These are phyloP conservation scores for Schizotus pectinicornis DNA, from an alignment of 2,888 invertebrate genomes.

Conservation along the genomic window DNA sequence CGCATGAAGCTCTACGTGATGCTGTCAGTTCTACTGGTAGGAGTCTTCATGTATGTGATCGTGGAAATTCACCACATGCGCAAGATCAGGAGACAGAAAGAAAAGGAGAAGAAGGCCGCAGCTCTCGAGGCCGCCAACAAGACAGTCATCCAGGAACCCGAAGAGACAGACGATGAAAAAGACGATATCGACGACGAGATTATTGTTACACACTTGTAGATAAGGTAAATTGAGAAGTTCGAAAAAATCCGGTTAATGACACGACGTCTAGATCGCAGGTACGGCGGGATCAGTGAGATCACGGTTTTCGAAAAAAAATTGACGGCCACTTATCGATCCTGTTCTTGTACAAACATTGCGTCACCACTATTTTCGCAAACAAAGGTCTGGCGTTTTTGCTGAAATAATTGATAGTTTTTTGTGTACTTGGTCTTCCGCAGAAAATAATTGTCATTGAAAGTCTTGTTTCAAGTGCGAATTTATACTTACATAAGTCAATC, in stretches of 20 bases:
- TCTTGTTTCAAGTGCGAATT: no score
- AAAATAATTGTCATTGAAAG: no score
- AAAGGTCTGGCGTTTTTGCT: no score
- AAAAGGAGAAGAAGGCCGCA: slow-evolving; percentile 66
- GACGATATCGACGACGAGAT: slow-evolving; percentile 90
- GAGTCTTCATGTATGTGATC: slow-evolving; percentile 77
- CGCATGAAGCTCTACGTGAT: slow-evolving; percentile 86
- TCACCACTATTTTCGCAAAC: background rate
- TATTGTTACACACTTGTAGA: slow-evolving; percentile 82
- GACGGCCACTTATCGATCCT: no score
- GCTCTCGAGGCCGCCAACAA: slow-evolving; percentile 67
- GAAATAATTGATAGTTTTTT: no score
- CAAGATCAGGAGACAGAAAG: slow-evolving; percentile 79
- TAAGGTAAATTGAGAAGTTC: slow-evolving; percentile 27
- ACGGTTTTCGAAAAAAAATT: no score
- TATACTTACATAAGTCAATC: no score
- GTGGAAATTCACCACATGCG: slow-evolving; percentile 84
- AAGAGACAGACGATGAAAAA: slow-evolving; percentile 85
- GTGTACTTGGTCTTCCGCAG: no score
- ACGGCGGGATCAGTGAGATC: no score
- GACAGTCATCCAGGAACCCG: slow-evolving; percentile 58
- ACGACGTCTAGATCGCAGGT: no score
- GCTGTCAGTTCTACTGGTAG: slow-evolving; percentile 75
- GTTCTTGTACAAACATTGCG: no score
- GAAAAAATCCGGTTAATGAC: background rate